Conservation (phyloP, 2,113 vertebrate species). For the Opisthocomus hoazin region DNA sequence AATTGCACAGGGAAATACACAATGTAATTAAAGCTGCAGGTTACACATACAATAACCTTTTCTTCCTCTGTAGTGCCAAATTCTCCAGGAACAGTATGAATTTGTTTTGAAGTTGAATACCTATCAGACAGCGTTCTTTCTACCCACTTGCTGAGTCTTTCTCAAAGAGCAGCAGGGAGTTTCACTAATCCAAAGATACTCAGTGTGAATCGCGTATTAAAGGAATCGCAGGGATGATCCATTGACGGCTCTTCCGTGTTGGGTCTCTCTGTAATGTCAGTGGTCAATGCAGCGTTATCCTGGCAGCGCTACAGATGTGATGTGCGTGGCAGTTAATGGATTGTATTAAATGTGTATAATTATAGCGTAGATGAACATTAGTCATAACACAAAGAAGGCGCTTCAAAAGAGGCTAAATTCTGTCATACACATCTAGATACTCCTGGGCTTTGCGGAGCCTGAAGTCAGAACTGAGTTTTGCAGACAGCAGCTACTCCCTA, state of each 20-base stretch:
- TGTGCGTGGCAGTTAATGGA: rapidly evolving
- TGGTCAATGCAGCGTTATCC: not conserved
- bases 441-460: not conserved
- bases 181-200: not conserved
- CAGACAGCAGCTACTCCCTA: not conserved
- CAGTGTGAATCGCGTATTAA: not conserved
- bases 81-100: not conserved
- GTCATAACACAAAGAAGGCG: not conserved
- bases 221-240: not conserved
- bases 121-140: not conserved
- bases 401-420: not conserved
- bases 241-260: rapidly evolving
- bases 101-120: not conserved
- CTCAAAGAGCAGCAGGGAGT: not conserved
- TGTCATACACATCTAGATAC: not conserved
- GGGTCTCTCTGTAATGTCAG: not conserved
- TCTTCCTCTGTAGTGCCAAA: slow-evolving; percentile 14
- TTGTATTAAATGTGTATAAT: not conserved
- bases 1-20: slow-evolving; percentile 36
- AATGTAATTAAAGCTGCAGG: slow-evolving; percentile 42
- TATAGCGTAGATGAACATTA: not conserved
- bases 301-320: not conserved
- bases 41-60: not conserved
- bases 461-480: not conserved
- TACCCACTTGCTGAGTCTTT: not conserved